These are phyloP conservation scores for Eilema sororculum DNA, from an alignment of 2,888 invertebrate genomes.

Conservation along the genomic window DNA sequence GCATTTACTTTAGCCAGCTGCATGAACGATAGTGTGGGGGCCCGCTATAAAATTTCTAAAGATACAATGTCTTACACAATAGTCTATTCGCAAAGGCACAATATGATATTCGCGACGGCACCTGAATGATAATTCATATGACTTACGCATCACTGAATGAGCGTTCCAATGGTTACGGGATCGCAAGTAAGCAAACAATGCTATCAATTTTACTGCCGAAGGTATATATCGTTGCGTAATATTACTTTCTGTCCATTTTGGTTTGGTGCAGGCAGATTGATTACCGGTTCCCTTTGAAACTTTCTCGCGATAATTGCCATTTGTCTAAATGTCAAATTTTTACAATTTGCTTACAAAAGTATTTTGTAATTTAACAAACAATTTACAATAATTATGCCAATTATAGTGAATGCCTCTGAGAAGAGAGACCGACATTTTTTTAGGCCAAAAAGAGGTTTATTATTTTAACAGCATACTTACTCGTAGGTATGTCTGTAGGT, in stretches of 20 bases:
- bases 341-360: constrained; percentile 19
- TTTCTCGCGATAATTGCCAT: constrained; percentile 48
- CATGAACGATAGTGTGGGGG: constrained; percentile 32
- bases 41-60: constrained; percentile 29
- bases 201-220: constrained; percentile 48
- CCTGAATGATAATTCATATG: constrained; percentile 45
- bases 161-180: constrained; percentile 35
- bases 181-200: constrained; percentile 42
- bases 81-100: constrained; percentile 44
- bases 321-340: constrained; percentile 36
- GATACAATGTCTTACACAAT: constrained; percentile 36
- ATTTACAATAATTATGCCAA: constrained; percentile 19
- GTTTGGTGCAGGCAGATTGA: constrained; percentile 36
- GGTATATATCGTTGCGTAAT: constrained; percentile 50
- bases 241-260: constrained; percentile 52
- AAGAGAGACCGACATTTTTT: constrained; percentile 17
- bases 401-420: constrained; percentile 15
- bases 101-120: constrained; percentile 49
- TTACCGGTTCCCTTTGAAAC: constrained; percentile 39
- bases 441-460: constrained; percentile 10
- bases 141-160: constrained; percentile 34
- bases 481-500: constrained; percentile 7
- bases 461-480: not conserved
- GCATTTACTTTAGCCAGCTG: constrained; percentile 30
- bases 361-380: constrained; percentile 14